A percentile compares a stretch with the other conserved stretches of the same genome.
Conservation (phyloP, 2,888 invertebrate species). For the Aphodius sticticus region DNA sequence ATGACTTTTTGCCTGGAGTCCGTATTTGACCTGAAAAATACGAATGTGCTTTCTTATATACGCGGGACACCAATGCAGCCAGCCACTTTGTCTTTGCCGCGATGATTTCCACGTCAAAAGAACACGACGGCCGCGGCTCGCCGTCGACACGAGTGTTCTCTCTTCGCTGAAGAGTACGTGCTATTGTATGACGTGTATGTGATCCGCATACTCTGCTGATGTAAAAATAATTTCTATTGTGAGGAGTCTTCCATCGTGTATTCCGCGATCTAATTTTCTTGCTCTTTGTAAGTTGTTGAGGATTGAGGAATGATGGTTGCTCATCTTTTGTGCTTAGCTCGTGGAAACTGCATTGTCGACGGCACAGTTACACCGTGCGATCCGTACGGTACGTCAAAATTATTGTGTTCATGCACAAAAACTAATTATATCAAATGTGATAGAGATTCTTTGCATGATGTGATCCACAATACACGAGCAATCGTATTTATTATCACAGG, state of each 20-base stretch:
- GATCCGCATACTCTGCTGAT: conserved; percentile 9
- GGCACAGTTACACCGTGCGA: not conserved
- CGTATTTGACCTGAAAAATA: conserved; percentile 20
- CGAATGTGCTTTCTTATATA: conserved; percentile 12
- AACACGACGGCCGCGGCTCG: not conserved
- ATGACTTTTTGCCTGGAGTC: not conserved
- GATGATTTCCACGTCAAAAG: conserved; percentile 19
- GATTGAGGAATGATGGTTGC: conserved; percentile 16
- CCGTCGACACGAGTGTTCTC: conserved; percentile 15
- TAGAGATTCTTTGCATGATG: not conserved
- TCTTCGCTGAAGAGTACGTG: conserved; percentile 18
- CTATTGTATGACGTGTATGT: not conserved
- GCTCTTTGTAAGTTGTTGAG: conserved; percentile 11
- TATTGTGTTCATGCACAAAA: not conserved
- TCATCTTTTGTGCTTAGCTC: conserved; percentile 17
- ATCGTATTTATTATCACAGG: not conserved
- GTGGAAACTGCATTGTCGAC: not conserved
- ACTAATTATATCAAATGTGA: not conserved
- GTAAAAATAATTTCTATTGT: conserved; percentile 24
- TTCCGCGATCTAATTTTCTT: conserved; percentile 22
- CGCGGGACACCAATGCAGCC: not conserved
- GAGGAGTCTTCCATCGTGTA: conserved; percentile 7
- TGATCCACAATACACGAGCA: not conserved
- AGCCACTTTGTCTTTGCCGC: conserved; percentile 11
- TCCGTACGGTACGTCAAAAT: not conserved